Evolutionary conservation across 2,888 invertebrate species (phyloP).

Genomic region (Diachrysia chrysitis): DNA sequence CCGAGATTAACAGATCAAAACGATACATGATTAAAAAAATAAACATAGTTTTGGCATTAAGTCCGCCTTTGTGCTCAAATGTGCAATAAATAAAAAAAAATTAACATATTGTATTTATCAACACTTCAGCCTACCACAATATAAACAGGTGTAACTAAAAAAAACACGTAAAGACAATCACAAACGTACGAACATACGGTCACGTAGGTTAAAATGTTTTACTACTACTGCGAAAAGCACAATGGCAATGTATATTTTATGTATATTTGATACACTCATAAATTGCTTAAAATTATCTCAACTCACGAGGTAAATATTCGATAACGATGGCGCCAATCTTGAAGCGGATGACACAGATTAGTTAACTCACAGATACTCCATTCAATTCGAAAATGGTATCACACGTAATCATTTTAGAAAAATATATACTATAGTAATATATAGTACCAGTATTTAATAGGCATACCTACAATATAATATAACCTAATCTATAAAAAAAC

Average conservation of each 20-base stretch:
- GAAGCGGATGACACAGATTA: slow-evolving; percentile 11
- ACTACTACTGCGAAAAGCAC: slow-evolving; percentile 9
- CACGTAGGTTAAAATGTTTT: slow-evolving; percentile 19
- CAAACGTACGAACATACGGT: not conserved
- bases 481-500: too few species aligned
- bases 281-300: slow-evolving; percentile 42
- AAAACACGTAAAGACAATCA: not conserved
- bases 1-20: too few species aligned
- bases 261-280: slow-evolving; percentile 9
- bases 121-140: not conserved
- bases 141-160: not conserved
- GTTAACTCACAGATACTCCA: not conserved
- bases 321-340: slow-evolving; percentile 42
- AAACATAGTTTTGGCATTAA: too few species aligned
- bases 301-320: slow-evolving; percentile 20
- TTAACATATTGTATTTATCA: not conserved
- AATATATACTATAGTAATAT: too few species aligned
- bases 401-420: too few species aligned
- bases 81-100: too few species aligned
- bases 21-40: not conserved
- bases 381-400: not conserved
- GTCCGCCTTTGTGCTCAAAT: too few species aligned
- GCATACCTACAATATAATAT: too few species aligned
- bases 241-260: not conserved
- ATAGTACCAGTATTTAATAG: too few species aligned